A percentile compares a stretch with the other conserved stretches of the same genome.
phyloP scores from a whole-genome alignment of 2,888 invertebrate genomes.

The Herminia tarsipennalis region DNA sequence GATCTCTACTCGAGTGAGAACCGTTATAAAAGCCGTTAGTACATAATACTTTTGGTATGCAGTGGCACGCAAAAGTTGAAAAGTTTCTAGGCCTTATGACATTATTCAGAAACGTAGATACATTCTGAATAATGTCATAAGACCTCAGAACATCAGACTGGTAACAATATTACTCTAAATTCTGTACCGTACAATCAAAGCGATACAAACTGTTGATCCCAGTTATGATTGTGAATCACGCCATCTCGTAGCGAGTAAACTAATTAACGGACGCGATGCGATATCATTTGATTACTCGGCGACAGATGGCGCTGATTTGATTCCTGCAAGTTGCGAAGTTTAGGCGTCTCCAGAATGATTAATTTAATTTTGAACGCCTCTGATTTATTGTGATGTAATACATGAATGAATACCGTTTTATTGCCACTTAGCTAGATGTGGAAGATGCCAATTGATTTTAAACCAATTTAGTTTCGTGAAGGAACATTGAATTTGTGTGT shows the following conservation, averaged over 20 bases:
- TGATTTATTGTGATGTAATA: constrained; percentile 71
- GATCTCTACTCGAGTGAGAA: too few relatives aligned
- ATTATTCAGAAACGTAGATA: too few relatives aligned
- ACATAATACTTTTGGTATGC: too few relatives aligned
- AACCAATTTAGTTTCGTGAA: constrained; percentile 18
- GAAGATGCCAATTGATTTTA: constrained; percentile 26
- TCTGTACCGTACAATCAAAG: constrained; percentile 33
- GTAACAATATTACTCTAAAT: constrained; percentile 21
- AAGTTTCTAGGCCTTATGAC: too few relatives aligned
- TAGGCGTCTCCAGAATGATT: constrained; percentile 64
- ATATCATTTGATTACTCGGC: constrained; percentile 78
- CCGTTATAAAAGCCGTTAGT: too few relatives aligned
- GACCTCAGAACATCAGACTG: neutral
- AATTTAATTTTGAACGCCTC: constrained; percentile 75
- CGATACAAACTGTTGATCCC: constrained; percentile 38
- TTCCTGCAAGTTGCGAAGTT: constrained; percentile 69
- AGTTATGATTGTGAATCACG: constrained; percentile 50
- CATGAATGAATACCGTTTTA: constrained; percentile 60
- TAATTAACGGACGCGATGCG: constrained; percentile 70
- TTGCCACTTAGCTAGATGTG: constrained; percentile 48
- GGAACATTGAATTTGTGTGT: neutral
- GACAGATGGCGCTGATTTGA: constrained; percentile 78
- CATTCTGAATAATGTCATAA: too few relatives aligned
- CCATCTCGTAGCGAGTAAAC: constrained; percentile 68
- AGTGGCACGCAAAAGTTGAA: too few relatives aligned